Evolutionary conservation across 2,113 vertebrate species (phyloP).

Genomic region (Peromyscus californicus): DNA sequence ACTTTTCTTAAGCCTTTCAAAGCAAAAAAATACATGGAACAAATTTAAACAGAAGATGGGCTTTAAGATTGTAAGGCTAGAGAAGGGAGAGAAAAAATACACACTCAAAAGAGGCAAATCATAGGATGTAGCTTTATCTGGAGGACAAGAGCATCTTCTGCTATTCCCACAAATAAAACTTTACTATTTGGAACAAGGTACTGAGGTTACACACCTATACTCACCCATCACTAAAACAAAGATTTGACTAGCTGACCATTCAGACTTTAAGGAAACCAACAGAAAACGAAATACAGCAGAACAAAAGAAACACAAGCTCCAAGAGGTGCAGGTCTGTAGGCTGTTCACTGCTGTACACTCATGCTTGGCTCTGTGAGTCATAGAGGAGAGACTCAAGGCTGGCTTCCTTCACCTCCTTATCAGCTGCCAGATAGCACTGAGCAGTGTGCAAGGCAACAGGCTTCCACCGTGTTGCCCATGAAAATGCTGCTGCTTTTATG

Average conservation of each 20-base stretch:
- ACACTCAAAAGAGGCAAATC: accelerated
- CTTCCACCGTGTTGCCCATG: background rate
- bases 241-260: background rate
- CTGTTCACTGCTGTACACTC: background rate
- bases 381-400: background rate
- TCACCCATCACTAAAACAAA: background rate
- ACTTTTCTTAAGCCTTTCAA: background rate
- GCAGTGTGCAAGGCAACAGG: background rate
- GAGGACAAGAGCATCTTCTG: background rate
- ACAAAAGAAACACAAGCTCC: background rate
- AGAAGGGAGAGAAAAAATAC: background rate
- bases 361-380: background rate
- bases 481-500: background rate
- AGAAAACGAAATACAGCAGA: background rate
- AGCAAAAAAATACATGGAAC: background rate
- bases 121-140: background rate
- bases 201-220: background rate
- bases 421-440: background rate
- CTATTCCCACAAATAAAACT: background rate
- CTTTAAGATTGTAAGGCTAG: background rate
- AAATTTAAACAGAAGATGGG: background rate
- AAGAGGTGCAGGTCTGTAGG: background rate
- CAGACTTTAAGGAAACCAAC: background rate
- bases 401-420: background rate
- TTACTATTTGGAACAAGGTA: background rate